Evolutionary conservation across 1,140 invertebrate genomes (phyloP).

Genomic region (Drosophila littoralis): DNA sequence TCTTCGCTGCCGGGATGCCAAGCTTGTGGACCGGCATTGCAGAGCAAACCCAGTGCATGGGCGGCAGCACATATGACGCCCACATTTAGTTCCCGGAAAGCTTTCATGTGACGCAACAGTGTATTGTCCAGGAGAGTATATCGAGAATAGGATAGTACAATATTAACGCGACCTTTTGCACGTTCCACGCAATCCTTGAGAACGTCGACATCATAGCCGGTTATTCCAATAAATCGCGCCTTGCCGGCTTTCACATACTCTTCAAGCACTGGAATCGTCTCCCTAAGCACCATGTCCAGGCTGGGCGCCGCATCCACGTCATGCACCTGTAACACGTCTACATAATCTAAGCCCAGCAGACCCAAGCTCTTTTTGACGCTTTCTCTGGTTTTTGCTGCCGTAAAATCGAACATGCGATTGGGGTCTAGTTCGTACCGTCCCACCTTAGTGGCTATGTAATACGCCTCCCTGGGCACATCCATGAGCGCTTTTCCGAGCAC

Average conservation of each 20-base stretch:
- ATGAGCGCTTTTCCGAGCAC: constrained; percentile 93
- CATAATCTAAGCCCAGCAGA: constrained; percentile 90
- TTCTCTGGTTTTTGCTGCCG: constrained; percentile 88
- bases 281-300: constrained; percentile 92
- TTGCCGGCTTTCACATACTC: constrained; percentile 90
- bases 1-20: constrained; percentile 94
- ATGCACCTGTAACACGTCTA: constrained; percentile 94
- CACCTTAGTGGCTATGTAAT: constrained; percentile 97
- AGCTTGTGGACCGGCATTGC: constrained; percentile 89
- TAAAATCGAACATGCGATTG: constrained; percentile 94
- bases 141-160: constrained; percentile 92
- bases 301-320: constrained; percentile 66
- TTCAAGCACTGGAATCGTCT: constrained; percentile 93
- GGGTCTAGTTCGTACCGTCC: constrained; percentile 91
- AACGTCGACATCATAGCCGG: constrained; percentile 92
- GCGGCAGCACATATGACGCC: constrained; percentile 93
- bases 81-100: constrained; percentile 89
- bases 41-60: constrained; percentile 93
- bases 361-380: constrained; percentile 92
- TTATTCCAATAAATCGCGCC: constrained; percentile 92
- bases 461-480: constrained; percentile 91
- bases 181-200: constrained; percentile 90
- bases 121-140: constrained; percentile 93
- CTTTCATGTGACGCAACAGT: constrained; percentile 89
- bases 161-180: constrained; percentile 85